Evolutionary conservation across 2,888 invertebrate species (phyloP).

Genomic region (Laspeyria flexula): DNA sequence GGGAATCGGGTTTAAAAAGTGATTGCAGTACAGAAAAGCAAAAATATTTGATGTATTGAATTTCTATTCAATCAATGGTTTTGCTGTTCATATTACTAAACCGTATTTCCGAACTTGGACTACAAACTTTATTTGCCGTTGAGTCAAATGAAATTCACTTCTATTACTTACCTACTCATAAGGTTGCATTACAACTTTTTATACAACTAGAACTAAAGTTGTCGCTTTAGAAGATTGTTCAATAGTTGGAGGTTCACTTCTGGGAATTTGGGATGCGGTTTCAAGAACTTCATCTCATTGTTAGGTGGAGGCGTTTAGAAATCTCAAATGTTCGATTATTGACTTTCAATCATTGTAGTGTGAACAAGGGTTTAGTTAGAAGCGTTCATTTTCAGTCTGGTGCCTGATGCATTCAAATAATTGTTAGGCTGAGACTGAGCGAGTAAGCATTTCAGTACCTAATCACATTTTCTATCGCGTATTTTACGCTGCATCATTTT

Average conservation of each 20-base stretch:
- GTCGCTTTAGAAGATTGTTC: constrained; percentile 50
- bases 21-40: no score
- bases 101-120: constrained; percentile 34
- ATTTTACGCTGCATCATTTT: no score
- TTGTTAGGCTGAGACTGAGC: no score
- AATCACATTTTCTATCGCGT: no score
- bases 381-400: no score
- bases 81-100: constrained; percentile 23
- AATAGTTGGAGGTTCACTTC: constrained; percentile 53
- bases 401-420: no score
- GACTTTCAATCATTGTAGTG: constrained; percentile 4
- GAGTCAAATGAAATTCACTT: constrained; percentile 18
- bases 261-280: constrained; percentile 52
- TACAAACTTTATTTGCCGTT: constrained; percentile 3
- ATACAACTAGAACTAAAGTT: constrained; percentile 20
- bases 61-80: background rate
- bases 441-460: no score
- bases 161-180: constrained; percentile 1
- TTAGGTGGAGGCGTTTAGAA: constrained; percentile 31
- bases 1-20: no score
- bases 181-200: constrained; percentile 1
- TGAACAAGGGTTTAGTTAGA: background rate
- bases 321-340: constrained; percentile 17
- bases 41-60: no score
- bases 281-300: constrained; percentile 46